Conservation (phyloP, 2,888 invertebrate species). For the Marronus borbonicus region DNA sequence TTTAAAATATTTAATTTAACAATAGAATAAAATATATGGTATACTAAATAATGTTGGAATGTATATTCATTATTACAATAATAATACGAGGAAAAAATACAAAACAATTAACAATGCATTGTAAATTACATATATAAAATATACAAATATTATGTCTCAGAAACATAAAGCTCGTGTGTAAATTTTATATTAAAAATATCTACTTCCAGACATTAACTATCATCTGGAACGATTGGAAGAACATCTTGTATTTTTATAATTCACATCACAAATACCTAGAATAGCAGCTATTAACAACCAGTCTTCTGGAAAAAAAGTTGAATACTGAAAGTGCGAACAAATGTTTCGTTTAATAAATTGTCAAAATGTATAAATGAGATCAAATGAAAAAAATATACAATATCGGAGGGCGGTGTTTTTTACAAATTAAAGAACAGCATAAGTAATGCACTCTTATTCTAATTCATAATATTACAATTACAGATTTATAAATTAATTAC, state of each 20-base stretch:
- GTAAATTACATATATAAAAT: slow-evolving; percentile 54
- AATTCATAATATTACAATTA: slow-evolving; percentile 2
- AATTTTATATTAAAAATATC: slow-evolving; percentile 45
- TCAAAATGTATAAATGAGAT: neutral
- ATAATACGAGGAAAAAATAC: slow-evolving; percentile 53
- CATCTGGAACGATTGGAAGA: slow-evolving; percentile 30
- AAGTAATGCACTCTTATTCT: slow-evolving; percentile 2
- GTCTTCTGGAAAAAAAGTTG: slow-evolving; percentile 45
- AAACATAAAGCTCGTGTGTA: slow-evolving; percentile 30
- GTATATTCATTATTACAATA: slow-evolving; percentile 52
- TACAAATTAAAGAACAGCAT: neutral
- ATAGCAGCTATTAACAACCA: slow-evolving; percentile 41
- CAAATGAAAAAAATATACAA: slow-evolving; percentile 5
- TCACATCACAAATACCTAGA: slow-evolving; percentile 30
- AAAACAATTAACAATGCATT: slow-evolving; percentile 53
- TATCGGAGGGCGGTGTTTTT: neutral
- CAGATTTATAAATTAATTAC: slow-evolving; percentile 22
- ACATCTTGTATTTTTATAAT: slow-evolving; percentile 20
- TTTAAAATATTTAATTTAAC: slow-evolving; percentile 60
- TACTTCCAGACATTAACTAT: slow-evolving; percentile 37
- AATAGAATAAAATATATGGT: slow-evolving; percentile 60
- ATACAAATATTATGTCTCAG: slow-evolving; percentile 48
- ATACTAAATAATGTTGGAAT: slow-evolving; percentile 60
- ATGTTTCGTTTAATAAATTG: neutral
- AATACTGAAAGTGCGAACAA: slow-evolving; percentile 14